These are phyloP conservation scores for Apis florea DNA, from an alignment of 1,140 invertebrate genomes.

Conservation along the genomic window DNA sequence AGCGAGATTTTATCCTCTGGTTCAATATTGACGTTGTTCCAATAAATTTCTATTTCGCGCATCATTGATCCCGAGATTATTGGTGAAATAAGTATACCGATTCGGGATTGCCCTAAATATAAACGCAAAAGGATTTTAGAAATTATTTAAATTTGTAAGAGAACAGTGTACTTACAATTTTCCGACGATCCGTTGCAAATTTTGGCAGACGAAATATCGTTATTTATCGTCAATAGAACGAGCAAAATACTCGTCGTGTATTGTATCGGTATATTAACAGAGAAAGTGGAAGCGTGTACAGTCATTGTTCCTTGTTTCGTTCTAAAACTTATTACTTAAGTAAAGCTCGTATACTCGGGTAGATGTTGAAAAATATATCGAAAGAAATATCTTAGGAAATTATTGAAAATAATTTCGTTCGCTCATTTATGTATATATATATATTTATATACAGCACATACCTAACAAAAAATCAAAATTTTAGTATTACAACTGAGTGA, in stretches of 20 bases:
- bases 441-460: not conserved
- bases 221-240: not conserved
- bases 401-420: too few species aligned
- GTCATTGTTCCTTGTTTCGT: too few species aligned
- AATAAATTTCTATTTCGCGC: slow-evolving; percentile 70
- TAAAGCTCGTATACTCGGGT: too few species aligned
- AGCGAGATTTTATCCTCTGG: slow-evolving; percentile 59
- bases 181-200: not conserved
- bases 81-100: slow-evolving; percentile 67
- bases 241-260: not conserved
- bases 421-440: too few species aligned
- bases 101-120: slow-evolving; percentile 36
- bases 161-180: slow-evolving; percentile 1
- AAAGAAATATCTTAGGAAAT: too few species aligned
- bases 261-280: not conserved
- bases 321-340: not conserved
- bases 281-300: not conserved
- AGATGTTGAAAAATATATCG: too few species aligned
- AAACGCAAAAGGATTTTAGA: not conserved
- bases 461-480: not conserved
- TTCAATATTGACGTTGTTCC: slow-evolving; percentile 64
- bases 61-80: slow-evolving; percentile 55
- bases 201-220: not conserved
- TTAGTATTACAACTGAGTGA: not conserved
- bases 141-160: not conserved